Evolutionary conservation across 2,888 invertebrate genomes (phyloP), one percentile per base, ranked within the genome.

Genomic region (Cybosia mesomella): DNA sequence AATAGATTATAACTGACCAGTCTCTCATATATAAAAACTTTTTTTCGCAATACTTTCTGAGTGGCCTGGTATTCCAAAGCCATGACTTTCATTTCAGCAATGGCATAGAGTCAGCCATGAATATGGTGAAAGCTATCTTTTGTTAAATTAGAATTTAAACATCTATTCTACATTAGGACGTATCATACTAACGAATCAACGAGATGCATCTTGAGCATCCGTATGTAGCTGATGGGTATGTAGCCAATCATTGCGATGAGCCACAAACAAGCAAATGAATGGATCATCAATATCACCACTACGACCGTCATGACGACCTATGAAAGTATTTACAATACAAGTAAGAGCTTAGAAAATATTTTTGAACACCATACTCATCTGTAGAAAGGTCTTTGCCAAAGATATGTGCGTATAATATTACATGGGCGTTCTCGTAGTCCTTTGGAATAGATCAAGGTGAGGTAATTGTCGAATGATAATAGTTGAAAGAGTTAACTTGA

Each of bases 211-310:
- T 93, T 94, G 49, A 94, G 74, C 0, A 91, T 89, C 13, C 94
- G 83, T 32, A 93, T 88, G 36, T 86, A 70, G 73, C 86, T 87
- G 34, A 87, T 75, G 0, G 93, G 91, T 0, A 87, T 81, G 0
- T 84, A 83, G 0, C 88, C 88, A 2, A 89, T 89, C 53, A 93
- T 76, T 0, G 86, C 71, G 21, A 93, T 5, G 11, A 94, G 77
- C 93, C 93, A 95, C 1, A 89, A 2, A 66, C 94, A 93, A 0
- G 93, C 83, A 32, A 92, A 91, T 0, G 93, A 88, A 69, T 94
- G 94, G 13, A 93, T 86, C 60, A 92, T 75, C 0, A 94, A 60
- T 2, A 92, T 81, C 4, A 91, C 89, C 2, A 89, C 78, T 28
- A 90, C 86, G 11, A 86, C 69, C 0, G 92, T 93, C 88, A 92